Conservation (phyloP, 2,888 invertebrate genomes). For the Lysandra bellargus region DNA sequence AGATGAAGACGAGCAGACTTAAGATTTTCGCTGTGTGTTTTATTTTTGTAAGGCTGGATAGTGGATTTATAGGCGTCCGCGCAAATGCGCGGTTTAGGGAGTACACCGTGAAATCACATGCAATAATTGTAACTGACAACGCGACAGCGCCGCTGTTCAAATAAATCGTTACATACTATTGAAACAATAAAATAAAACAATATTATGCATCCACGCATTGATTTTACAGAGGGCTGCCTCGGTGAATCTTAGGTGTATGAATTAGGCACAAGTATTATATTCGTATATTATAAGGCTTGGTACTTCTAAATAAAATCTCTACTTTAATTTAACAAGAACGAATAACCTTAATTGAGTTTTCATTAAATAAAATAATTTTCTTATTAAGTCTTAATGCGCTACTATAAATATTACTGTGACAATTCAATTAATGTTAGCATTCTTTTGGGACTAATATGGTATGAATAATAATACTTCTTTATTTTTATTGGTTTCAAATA, state of each 20-base stretch:
- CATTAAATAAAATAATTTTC: conserved; percentile 30
- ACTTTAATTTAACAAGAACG: conserved; percentile 30
- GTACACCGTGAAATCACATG: too few species aligned
- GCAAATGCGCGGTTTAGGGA: too few species aligned
- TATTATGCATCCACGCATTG: not conserved
- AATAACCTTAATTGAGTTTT: conserved; percentile 24
- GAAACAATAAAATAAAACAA: not conserved
- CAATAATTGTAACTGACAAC: too few species aligned
- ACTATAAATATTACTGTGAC: too few species aligned
- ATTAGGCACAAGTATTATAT: conserved; percentile 21
- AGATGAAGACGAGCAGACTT: not conserved
- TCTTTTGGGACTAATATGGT: not conserved
- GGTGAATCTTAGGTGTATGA: not conserved
- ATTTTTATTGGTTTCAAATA: too few species aligned
- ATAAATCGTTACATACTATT: not conserved
- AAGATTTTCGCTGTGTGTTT: not conserved
- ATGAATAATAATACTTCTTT: too few species aligned
- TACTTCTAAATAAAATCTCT: conserved; percentile 29
- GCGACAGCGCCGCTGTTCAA: too few species aligned
- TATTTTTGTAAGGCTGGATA: too few species aligned
- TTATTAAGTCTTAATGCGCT: not conserved
- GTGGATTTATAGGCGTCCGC: too few species aligned
- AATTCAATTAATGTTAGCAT: too few species aligned
- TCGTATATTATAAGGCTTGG: conserved; percentile 28
- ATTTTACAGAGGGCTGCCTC: conserved; percentile 2